Percentiles rank a stretch among this genome's conserved stretches.
Conservation (phyloP, 2,113 vertebrate species). For the Terrapene triunguis region DNA sequence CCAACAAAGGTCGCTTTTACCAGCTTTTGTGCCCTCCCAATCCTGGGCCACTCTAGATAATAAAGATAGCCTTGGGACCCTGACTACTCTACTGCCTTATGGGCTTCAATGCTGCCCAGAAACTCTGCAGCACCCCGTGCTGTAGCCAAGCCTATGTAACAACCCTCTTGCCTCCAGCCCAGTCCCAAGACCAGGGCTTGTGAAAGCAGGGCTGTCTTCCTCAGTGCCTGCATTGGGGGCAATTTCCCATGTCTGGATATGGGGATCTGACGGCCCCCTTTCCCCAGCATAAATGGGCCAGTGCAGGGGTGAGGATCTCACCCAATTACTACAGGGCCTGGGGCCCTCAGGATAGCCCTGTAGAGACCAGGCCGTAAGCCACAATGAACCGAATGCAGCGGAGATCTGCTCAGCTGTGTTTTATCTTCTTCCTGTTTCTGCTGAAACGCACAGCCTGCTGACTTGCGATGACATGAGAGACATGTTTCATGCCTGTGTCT, state of each 20-base stretch:
- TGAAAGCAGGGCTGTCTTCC: background rate
- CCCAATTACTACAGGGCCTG: background rate
- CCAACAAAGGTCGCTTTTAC: background rate
- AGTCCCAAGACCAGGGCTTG: background rate
- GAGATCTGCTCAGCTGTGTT: background rate
- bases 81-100: fast-evolving
- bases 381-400: background rate
- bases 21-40: background rate
- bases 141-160: background rate
- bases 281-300: background rate
- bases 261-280: background rate
- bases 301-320: background rate
- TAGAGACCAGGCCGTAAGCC: background rate
- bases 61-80: background rate
- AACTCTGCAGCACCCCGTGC: background rate
- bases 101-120: background rate
- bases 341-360: fast-evolving
- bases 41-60: background rate
- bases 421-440: fast-evolving
- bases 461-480: background rate
- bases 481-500: background rate
- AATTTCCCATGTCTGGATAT: no score
- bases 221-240: background rate
- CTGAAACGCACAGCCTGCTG: fast-evolving
- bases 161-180: background rate